Evolutionary conservation across 2,888 invertebrate genomes (phyloP).

Genomic region (Perizoma flavofasciatum): DNA sequence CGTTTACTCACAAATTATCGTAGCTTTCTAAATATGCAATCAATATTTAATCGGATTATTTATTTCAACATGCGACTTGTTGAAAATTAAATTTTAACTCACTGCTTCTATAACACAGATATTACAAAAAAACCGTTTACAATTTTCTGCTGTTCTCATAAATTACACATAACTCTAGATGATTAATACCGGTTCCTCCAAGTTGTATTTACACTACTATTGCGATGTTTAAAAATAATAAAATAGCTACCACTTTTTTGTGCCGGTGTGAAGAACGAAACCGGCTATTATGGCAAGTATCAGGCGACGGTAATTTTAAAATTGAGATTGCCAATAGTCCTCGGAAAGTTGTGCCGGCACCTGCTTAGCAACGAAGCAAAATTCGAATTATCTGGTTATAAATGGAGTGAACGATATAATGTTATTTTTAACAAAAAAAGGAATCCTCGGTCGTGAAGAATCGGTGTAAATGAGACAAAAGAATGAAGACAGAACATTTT

Average conservation of each 20-base stretch:
- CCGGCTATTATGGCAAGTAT: constrained; percentile 62
- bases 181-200: constrained; percentile 62
- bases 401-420: too few relatives aligned
- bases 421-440: too few relatives aligned
- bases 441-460: too few relatives aligned
- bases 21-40: constrained; percentile 52
- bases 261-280: constrained; percentile 58
- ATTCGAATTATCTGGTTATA: neutral
- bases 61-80: constrained; percentile 46
- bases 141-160: constrained; percentile 48
- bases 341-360: constrained; percentile 40
- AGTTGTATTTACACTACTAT: constrained; percentile 70
- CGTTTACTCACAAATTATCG: constrained; percentile 48
- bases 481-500: too few relatives aligned
- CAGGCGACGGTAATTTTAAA: constrained; percentile 74
- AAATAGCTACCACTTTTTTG: constrained; percentile 67
- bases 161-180: constrained; percentile 54
- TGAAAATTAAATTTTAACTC: constrained; percentile 54
- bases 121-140: constrained; percentile 47
- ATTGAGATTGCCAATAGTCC: constrained; percentile 66
- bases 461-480: too few relatives aligned
- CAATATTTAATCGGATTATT: constrained; percentile 53
- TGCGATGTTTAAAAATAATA: constrained; percentile 59
- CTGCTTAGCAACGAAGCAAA: constrained; percentile 39
- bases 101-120: constrained; percentile 40